These are phyloP conservation scores for Lacerta bilineata DNA, from an alignment of 2,797 vertebrate genomes.

Conservation along the genomic window DNA sequence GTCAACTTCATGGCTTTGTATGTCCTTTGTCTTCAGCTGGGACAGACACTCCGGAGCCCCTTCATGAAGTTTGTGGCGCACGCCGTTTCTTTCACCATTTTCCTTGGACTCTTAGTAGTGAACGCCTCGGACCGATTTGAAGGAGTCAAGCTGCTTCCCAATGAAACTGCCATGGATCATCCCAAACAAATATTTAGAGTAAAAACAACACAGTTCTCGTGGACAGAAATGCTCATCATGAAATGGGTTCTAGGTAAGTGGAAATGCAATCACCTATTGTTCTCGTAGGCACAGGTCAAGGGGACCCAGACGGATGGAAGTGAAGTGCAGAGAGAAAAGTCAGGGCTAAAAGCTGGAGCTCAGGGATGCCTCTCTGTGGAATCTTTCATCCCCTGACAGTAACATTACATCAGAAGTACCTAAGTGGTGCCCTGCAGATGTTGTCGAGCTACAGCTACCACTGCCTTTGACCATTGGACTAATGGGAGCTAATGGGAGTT, in stretches of 20 bases:
- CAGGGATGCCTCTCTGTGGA: background rate
- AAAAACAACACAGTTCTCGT: slow-evolving; percentile 97
- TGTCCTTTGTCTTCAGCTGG: slow-evolving; percentile 83
- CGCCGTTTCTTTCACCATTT: slow-evolving; percentile 96
- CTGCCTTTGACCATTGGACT: too few species aligned
- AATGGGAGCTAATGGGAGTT: too few species aligned
- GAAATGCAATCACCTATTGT: background rate
- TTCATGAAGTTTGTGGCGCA: slow-evolving; percentile 99
- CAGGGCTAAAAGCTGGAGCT: background rate
- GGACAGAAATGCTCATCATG: slow-evolving; percentile 98
- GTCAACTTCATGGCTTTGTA: background rate
- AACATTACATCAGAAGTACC: background rate
- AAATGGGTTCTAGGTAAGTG: slow-evolving; percentile 97
- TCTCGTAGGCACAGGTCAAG: fast-evolving
- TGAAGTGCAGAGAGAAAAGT: background rate
- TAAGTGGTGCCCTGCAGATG: too few species aligned
- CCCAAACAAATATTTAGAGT: slow-evolving; percentile 95
- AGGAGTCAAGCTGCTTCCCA: slow-evolving; percentile 95
- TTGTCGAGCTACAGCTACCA: too few species aligned
- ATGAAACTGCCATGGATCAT: slow-evolving; percentile 95
- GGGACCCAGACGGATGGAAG: fast-evolving
- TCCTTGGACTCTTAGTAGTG: slow-evolving; percentile 91
- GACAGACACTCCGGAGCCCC: slow-evolving; percentile 93
- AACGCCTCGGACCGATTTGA: slow-evolving; percentile 97
- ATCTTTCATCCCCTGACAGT: background rate